Percentiles rank a stretch among this genome's conserved stretches.
These are phyloP conservation scores for Tiliacea citrago DNA, from an alignment of 2,888 invertebrate species.

Conservation along the genomic window DNA sequence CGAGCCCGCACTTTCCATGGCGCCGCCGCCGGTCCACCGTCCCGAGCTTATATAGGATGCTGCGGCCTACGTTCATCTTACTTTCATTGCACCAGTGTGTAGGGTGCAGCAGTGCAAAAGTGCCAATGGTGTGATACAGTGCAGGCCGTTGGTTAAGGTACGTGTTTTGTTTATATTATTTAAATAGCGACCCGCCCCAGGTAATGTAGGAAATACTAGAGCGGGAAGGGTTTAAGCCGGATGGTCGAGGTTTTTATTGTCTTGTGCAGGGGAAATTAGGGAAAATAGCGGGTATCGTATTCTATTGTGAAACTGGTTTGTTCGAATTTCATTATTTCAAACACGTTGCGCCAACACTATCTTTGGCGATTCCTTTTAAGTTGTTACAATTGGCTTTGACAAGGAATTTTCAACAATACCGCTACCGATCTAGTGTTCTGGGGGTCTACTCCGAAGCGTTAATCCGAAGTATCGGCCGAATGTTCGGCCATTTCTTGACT, in stretches of 20 bases:
- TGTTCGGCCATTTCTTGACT: too few species aligned
- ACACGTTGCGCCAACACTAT: not conserved
- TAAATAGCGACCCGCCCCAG: too few species aligned
- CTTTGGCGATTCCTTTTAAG: not conserved
- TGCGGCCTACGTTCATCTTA: slow-evolving; percentile 69
- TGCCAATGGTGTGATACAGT: slow-evolving; percentile 61
- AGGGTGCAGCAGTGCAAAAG: slow-evolving; percentile 47
- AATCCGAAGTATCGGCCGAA: too few species aligned
- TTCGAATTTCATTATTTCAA: not conserved
- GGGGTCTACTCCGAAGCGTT: too few species aligned
- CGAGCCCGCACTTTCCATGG: slow-evolving; percentile 66
- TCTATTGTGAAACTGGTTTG: not conserved
- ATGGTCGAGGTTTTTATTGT: not conserved
- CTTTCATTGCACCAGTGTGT: slow-evolving; percentile 75
- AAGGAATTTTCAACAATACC: not conserved
- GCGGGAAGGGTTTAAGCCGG: not conserved
- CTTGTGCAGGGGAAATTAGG: too few species aligned
- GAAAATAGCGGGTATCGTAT: not conserved
- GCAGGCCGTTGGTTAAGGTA: slow-evolving; percentile 54
- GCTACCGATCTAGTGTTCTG: not conserved
- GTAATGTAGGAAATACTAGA: not conserved
- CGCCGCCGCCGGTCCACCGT: slow-evolving; percentile 59
- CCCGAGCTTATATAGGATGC: slow-evolving; percentile 79
- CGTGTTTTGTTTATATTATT: slow-evolving; percentile 18
- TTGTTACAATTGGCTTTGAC: not conserved